Percentiles rank a stretch among this genome's conserved stretches.
Conservation (phyloP, 2,113 vertebrate species). For the Gallinago media region DNA sequence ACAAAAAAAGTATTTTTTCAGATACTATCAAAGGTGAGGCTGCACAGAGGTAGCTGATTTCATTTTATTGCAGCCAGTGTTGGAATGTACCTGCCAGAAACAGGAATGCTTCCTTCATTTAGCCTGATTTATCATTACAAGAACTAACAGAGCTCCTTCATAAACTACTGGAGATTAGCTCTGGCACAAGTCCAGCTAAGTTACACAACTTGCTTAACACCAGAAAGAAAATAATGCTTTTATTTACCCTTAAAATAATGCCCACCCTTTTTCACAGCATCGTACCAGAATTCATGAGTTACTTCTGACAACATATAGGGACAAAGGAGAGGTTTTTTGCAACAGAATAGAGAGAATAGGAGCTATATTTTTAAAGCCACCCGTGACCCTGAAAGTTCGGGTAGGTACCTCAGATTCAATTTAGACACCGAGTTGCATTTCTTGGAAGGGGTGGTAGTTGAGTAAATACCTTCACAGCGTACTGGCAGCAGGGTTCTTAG, state of each 20-base stretch:
- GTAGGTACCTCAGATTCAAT: neutral
- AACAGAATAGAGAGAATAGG: neutral
- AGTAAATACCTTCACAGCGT: neutral
- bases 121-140: slow-evolving; percentile 52
- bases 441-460: neutral
- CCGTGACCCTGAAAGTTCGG: neutral
- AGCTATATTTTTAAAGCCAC: neutral
- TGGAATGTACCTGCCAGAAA: slow-evolving; percentile 57
- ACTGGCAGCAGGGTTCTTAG: slow-evolving; percentile 11
- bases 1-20: slow-evolving; percentile 23
- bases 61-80: neutral
- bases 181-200: slow-evolving; percentile 10
- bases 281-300: neutral
- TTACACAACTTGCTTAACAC: neutral
- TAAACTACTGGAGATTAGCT: neutral
- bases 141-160: slow-evolving; percentile 47
- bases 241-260: neutral
- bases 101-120: slow-evolving; percentile 43
- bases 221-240: neutral
- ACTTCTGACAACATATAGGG: neutral
- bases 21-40: slow-evolving; percentile 10
- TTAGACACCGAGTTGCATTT: neutral
- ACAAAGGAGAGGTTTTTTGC: neutral
- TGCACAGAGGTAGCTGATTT: slow-evolving; percentile 22
- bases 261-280: neutral